Conservation (phyloP, 2,888 invertebrate genomes). For the Ceratothoa steindachneri region DNA sequence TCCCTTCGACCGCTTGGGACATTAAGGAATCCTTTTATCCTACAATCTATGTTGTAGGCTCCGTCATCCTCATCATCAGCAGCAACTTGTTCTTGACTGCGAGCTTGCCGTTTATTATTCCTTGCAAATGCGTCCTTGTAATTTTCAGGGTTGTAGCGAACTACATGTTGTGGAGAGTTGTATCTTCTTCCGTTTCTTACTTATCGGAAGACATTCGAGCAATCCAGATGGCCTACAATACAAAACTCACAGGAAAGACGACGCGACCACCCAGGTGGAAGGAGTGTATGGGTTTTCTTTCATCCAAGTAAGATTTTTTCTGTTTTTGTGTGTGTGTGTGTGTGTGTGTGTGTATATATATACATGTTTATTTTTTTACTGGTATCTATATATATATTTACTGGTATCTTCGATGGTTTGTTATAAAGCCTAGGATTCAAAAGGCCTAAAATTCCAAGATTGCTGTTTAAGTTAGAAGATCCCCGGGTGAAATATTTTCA, state of each 20-base stretch:
- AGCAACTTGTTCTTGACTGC: no score
- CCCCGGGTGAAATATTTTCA: no score
- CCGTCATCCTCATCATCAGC: no score
- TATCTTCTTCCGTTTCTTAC: conserved; percentile 70
- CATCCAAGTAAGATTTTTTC: conserved; percentile 62
- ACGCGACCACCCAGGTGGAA: conserved; percentile 85
- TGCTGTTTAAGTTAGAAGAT: no score
- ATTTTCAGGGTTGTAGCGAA: conserved; percentile 69
- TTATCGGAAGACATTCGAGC: conserved; percentile 72
- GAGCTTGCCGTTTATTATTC: no score
- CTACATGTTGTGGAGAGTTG: conserved; percentile 88
- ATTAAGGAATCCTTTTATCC: no score
- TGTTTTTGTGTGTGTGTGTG: not conserved
- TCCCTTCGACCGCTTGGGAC: no score
- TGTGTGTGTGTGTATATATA: not conserved
- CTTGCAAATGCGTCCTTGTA: no score
- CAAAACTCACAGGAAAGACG: conserved; percentile 74
- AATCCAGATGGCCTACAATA: conserved; percentile 73
- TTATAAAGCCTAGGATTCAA: no score
- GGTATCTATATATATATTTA: not conserved
- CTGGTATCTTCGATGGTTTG: no score
- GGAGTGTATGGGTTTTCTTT: conserved; percentile 76
- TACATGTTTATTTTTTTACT: not conserved
- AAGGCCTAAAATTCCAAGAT: no score
- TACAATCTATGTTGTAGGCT: no score